Evolutionary conservation across 2,888 invertebrate genomes (phyloP).

Genomic region (Galeopsomyia nigrocyanea): DNA sequence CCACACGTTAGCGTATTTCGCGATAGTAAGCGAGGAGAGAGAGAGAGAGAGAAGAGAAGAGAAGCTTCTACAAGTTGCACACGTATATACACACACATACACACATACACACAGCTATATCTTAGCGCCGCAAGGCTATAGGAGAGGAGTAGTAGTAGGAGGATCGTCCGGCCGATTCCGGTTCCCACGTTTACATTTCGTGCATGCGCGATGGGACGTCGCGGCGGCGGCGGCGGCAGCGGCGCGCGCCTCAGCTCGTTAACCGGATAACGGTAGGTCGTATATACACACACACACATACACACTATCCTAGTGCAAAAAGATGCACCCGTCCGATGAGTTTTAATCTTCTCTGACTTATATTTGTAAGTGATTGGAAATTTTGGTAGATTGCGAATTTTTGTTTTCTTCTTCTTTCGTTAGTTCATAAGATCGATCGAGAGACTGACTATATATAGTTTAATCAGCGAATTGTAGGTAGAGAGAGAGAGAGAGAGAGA

Average conservation of each 20-base stretch:
- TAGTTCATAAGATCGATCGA: too few species aligned
- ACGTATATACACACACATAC: too few species aligned
- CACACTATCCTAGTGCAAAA: slow-evolving; percentile 1
- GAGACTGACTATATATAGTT: too few species aligned
- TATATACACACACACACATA: too few species aligned
- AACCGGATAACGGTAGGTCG: slow-evolving; percentile 69
- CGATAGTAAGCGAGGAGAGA: not conserved
- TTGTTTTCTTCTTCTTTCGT: too few species aligned
- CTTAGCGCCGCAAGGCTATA: slow-evolving; percentile 20
- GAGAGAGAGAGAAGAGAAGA: slow-evolving; percentile 7
- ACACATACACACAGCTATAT: too few species aligned
- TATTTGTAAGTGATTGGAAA: too few species aligned
- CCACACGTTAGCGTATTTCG: too few species aligned
- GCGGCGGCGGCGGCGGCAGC: slow-evolving; percentile 33
- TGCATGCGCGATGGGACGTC: slow-evolving; percentile 68
- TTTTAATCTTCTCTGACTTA: too few species aligned
- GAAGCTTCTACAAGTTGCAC: slow-evolving; percentile 5
- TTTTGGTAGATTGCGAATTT: too few species aligned
- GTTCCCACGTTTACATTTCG: slow-evolving; percentile 70
- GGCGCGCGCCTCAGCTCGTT: slow-evolving; percentile 67
- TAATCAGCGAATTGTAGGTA: too few species aligned
- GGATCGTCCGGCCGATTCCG: slow-evolving; percentile 62
- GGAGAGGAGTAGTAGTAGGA: slow-evolving; percentile 46
- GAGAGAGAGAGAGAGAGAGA: too few species aligned
- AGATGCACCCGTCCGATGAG: slow-evolving; percentile 1